Evolutionary conservation across 2,888 invertebrate genomes (phyloP).

Genomic region (Amaurobius ferox): DNA sequence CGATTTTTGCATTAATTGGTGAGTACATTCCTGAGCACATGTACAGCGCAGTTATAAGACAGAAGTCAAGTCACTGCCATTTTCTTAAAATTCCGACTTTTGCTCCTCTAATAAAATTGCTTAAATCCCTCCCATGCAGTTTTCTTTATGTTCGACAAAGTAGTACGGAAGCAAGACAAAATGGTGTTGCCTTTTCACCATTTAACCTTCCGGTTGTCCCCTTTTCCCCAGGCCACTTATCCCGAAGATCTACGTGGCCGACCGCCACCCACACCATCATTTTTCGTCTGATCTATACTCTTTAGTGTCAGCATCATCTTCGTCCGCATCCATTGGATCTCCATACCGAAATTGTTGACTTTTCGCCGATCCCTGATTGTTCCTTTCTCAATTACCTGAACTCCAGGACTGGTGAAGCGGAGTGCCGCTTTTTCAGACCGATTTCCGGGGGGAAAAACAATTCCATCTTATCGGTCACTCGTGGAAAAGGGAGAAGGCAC

Average conservation of each 20-base stretch:
- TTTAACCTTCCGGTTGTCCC: constrained; percentile 11
- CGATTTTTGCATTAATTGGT: too few species aligned
- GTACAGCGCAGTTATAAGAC: too few species aligned
- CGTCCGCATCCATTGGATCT: constrained; percentile 4
- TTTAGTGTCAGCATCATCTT: neutral
- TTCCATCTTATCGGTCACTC: constrained; percentile 13
- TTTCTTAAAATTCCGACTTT: too few species aligned
- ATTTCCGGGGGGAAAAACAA: neutral
- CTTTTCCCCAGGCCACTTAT: neutral
- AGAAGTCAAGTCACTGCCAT: too few species aligned
- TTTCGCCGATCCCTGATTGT: neutral
- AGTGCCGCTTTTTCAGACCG: neutral
- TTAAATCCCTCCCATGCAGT: too few species aligned
- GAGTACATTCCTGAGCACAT: too few species aligned
- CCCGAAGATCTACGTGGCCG: neutral
- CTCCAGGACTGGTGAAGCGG: constrained; percentile 9
- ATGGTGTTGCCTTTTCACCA: neutral
- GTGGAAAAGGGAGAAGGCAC: neutral
- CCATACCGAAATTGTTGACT: constrained; percentile 1
- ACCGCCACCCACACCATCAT: neutral
- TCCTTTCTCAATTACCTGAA: constrained; percentile 9
- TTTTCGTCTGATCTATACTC: neutral
- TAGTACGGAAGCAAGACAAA: too few species aligned
- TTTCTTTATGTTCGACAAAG: too few species aligned
- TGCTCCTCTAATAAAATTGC: too few species aligned